Evolutionary conservation across 2,797 vertebrate genomes (phyloP).

Genomic region (Pangasius mekongensis): DNA sequence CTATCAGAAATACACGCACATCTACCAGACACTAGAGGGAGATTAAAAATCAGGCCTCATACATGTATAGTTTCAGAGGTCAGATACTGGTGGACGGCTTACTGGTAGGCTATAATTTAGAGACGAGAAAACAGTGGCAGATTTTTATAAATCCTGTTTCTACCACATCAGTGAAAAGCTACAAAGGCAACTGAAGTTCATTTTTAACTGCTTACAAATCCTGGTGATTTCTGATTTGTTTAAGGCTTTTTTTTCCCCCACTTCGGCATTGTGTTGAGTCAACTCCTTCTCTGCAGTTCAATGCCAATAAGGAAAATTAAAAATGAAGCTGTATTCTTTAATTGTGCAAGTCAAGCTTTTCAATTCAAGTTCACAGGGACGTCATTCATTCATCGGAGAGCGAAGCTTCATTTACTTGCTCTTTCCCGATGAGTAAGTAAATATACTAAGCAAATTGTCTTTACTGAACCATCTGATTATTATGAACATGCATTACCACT

Average conservation of each 20-base stretch:
- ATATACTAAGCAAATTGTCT: not conserved
- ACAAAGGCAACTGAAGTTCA: not conserved
- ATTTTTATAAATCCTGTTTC: not conserved
- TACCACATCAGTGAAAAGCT: not conserved
- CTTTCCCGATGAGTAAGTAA: not conserved
- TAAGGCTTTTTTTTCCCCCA: not conserved
- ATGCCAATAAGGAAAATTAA: not conserved
- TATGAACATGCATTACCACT: not conserved
- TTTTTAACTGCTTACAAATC: not conserved
- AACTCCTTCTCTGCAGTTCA: not conserved
- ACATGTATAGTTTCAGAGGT: not conserved
- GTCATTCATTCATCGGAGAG: not conserved
- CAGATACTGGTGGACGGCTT: not conserved
- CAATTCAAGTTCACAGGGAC: not conserved
- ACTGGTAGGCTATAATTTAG: not conserved
- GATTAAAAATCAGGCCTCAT: not conserved
- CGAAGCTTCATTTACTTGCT: not conserved
- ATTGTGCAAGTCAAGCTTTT: not conserved
- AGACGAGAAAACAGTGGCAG: not conserved
- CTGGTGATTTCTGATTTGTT: not conserved
- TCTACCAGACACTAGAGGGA: not conserved
- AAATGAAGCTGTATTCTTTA: not conserved
- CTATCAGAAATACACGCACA: not conserved
- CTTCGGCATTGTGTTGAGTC: not conserved
- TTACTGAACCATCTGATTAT: not conserved